Evolutionary conservation across 2,113 vertebrate genomes (phyloP).

Genomic region (Himantopus leucocephalus): DNA sequence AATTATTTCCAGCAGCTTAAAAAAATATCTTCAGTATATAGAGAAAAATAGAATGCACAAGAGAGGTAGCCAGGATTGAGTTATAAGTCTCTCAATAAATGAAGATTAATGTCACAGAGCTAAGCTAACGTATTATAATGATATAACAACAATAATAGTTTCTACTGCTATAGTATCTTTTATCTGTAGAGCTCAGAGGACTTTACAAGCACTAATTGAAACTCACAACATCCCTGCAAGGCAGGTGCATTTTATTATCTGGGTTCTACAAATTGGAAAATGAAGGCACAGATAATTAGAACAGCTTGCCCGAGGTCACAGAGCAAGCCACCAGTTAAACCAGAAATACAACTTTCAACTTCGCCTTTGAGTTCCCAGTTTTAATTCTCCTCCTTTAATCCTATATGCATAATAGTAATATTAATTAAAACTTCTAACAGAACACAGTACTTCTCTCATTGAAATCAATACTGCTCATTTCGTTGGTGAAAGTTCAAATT

Average conservation of each 20-base stretch:
- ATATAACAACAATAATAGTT: not conserved
- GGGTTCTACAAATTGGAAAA: not conserved
- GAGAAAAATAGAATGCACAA: not conserved
- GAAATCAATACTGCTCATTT: not conserved
- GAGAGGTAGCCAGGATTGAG: not conserved
- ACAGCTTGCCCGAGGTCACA: not conserved
- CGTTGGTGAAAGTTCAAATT: not conserved
- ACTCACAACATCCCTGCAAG: not conserved
- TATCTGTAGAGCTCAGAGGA: not conserved
- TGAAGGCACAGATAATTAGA: not conserved
- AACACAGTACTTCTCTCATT: not conserved
- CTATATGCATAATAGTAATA: not conserved
- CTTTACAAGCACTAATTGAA: constrained; percentile 8
- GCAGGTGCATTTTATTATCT: not conserved
- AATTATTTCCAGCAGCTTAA: not conserved
- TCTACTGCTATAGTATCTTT: not conserved
- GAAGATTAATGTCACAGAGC: not conserved
- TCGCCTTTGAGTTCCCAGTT: not conserved
- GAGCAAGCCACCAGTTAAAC: not conserved
- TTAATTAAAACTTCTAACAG: not conserved
- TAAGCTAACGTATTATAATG: not conserved
- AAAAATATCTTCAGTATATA: not conserved
- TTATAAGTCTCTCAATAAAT: not conserved
- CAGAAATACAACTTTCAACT: not conserved
- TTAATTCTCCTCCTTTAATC: not conserved